Percentiles rank a stretch among this genome's conserved stretches.
These are phyloP conservation scores for Myzus persicae DNA, from an alignment of 1,140 invertebrate genomes.

Conservation along the genomic window DNA sequence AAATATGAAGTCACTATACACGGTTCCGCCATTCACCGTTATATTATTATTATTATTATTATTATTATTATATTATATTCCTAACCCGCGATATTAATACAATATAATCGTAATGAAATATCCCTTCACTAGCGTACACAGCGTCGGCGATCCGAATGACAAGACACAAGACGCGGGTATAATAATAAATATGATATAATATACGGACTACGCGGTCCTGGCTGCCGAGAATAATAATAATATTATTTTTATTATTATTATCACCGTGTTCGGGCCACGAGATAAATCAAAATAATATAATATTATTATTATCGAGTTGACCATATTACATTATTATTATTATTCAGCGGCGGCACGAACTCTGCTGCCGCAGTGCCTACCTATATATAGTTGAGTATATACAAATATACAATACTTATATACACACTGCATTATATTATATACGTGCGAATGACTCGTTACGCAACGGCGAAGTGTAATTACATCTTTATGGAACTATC, in stretches of 20 bases:
- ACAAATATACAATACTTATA: too few species aligned
- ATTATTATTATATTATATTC: neutral
- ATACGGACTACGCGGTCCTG: too few species aligned
- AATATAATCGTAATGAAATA: constrained; percentile 6
- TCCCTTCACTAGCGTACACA: neutral
- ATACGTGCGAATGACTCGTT: constrained; percentile 20
- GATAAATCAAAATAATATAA: neutral
- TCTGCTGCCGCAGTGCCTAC: neutral
- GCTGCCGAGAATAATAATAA: neutral
- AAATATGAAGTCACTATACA: neutral
- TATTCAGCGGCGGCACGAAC: neutral
- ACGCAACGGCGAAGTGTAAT: neutral
- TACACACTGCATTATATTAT: neutral
- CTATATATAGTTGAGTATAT: too few species aligned
- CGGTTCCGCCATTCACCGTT: neutral
- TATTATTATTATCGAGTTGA: neutral
- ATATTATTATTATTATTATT: neutral
- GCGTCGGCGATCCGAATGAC: neutral
- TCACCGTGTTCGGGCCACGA: neutral
- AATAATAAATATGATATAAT: too few species aligned
- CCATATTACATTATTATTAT: neutral
- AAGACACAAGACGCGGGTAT: neutral
- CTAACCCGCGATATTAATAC: neutral
- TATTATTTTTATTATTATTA: neutral
- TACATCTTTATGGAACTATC: constrained; percentile 23